Evolutionary conservation across 1,140 invertebrate species (phyloP).

Genomic region (Venustaconcha ellipsiformis): DNA sequence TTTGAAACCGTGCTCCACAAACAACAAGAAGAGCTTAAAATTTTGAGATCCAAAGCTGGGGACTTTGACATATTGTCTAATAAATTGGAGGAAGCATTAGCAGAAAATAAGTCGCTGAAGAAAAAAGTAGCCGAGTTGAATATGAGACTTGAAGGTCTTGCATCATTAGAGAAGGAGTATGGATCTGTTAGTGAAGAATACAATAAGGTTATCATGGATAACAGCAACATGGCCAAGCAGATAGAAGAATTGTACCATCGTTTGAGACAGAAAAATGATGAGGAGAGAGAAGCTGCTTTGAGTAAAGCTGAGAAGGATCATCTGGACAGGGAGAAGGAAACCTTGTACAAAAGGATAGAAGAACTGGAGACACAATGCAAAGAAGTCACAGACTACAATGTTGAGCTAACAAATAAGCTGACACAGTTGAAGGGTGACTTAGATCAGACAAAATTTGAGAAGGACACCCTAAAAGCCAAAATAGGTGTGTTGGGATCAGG

Average conservation of each 20-base stretch:
- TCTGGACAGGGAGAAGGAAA: constrained; percentile 51
- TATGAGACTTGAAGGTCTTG: constrained; percentile 39
- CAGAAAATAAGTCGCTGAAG: constrained; percentile 18
- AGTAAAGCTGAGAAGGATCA: constrained; percentile 44
- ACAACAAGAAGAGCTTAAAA: no score
- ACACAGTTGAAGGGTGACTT: constrained; percentile 34
- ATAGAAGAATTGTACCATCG: constrained; percentile 60
- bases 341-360: constrained; percentile 44
- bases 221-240: constrained; percentile 56
- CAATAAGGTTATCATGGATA: constrained; percentile 56
- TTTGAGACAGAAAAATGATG: constrained; percentile 35
- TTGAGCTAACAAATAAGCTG: constrained; percentile 46
- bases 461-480: constrained; percentile 51
- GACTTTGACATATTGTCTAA: not conserved
- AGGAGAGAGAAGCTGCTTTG: constrained; percentile 37
- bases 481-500: constrained; percentile 34
- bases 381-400: constrained; percentile 40
- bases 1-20: no score
- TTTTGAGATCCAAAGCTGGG: no score
- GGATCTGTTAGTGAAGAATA: constrained; percentile 55
- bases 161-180: constrained; percentile 52
- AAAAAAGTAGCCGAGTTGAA: constrained; percentile 38
- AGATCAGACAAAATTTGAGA: constrained; percentile 55
- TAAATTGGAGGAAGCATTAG: constrained; percentile 5
- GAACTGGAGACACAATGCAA: constrained; percentile 54